phyloP scores from a whole-genome alignment of 2,797 vertebrate genomes.

The Odontamblyopus lacepedii region DNA sequence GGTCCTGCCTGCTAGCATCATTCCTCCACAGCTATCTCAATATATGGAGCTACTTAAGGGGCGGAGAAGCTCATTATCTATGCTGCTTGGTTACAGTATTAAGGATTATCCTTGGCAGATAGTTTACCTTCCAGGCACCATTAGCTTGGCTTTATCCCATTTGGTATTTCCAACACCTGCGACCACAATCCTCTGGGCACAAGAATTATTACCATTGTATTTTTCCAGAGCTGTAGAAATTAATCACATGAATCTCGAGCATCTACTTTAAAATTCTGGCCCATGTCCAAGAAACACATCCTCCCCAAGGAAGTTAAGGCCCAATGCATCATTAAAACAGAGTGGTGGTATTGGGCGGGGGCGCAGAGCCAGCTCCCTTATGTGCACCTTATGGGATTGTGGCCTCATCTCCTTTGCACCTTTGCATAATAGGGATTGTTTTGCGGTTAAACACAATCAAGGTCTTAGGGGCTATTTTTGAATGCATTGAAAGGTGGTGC shows the following conservation, averaged over 20 bases:
- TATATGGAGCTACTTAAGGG: constrained; percentile 57
- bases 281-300: constrained; percentile 72
- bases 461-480: constrained; percentile 53
- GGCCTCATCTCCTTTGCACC: constrained; percentile 39
- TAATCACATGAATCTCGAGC: constrained; percentile 77
- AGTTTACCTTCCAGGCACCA: constrained; percentile 80
- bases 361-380: constrained; percentile 43
- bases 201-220: constrained; percentile 80
- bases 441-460: constrained; percentile 48
- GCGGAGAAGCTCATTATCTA: constrained; percentile 69
- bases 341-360: constrained; percentile 58
- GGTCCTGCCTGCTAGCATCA: constrained; percentile 60
- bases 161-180: constrained; percentile 80
- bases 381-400: constrained; percentile 33
- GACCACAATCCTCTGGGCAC: constrained; percentile 69
- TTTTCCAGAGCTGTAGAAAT: constrained; percentile 76
- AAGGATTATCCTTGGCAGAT: constrained; percentile 79
- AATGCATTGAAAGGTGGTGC: constrained; percentile 37
- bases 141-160: constrained; percentile 79
- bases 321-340: constrained; percentile 76
- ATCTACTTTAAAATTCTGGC: constrained; percentile 77
- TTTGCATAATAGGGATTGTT: constrained; percentile 46
- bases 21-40: constrained; percentile 68
- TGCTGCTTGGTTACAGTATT: constrained; percentile 70
- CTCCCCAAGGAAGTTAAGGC: constrained; percentile 63